Base-by-base conservation (phyloP, 2,797 vertebrate species). In the Pogoniulus pusillus region DNA sequence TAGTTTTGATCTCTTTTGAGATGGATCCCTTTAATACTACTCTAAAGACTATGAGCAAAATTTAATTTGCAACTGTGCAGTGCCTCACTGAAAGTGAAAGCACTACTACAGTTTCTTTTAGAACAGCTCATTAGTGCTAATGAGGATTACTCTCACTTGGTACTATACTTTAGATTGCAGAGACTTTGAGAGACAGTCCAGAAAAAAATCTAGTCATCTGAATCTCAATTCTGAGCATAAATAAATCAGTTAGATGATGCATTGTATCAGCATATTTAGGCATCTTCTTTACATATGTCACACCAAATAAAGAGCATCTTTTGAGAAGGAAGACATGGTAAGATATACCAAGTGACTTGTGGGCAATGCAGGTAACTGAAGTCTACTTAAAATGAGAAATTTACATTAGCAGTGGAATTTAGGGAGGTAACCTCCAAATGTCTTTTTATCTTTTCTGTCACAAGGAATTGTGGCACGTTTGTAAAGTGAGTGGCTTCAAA, bases 171-270 rank as follows among this genome's bases (percentile, higher is more conserved):
- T 64, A 35, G 4, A 39, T 57, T 64, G 27, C 26, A 68, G 47
- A 79, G 72, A 54, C 11, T 39, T 80, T 73, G 39, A 71, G 37
- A 82, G 43, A 39, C 11, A 54, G n/a, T 78, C 34, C 43, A 65
- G 64, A 54, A 78, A 93, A 90, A 87, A 64, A 39, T 30, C 9
- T 6, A 49, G 43, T 89, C 69, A 91, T 68, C 69, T 35, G 53
- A 79, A 69, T 89, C 32, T 92, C 20, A 59, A 5, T 79, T 78
- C 87, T 45, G 74, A 58, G 32, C 22, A 24, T 71, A 88, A 90
- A 86, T 41, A 81, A 91, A 22, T 30, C 85, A 73, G 53, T 79
- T 86, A 72, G 39, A 69, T 85, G 49, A 91, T 73, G 77, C 75
- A 57, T 73, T 82, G n/a, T n/a, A n/a, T n/a, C 30, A 65, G 57